Conservation (phyloP, 23 tunicate species). For the Trididemnum clinides region DNA sequence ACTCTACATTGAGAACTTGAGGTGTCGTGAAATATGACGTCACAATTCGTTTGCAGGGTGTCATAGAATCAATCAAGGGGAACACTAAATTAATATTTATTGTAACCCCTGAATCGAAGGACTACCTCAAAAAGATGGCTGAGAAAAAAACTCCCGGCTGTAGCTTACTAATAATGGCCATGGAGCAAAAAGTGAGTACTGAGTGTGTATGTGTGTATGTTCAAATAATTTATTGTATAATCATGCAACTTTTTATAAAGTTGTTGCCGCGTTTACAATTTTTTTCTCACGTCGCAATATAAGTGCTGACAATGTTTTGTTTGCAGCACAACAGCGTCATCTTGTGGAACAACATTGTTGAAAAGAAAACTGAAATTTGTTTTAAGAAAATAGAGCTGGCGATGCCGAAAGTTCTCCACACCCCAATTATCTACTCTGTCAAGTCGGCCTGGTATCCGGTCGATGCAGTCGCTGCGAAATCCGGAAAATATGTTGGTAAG, state of each 20-base stretch:
- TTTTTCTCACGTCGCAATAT: no score
- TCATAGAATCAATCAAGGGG: background rate
- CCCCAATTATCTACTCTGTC: no score
- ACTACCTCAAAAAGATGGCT: background rate
- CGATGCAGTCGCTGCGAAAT: no score
- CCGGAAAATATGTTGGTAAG: no score
- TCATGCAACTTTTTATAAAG: no score
- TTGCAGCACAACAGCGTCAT: slow-evolving; percentile 8
- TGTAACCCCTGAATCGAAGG: background rate
- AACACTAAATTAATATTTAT: slow-evolving; percentile 1
- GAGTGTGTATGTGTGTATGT: no score
- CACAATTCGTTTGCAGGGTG: background rate
- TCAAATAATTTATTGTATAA: no score
- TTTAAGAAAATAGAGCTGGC: background rate
- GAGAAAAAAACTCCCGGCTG: background rate
- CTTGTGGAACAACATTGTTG: background rate
- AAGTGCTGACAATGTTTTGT: no score
- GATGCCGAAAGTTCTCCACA: background rate
- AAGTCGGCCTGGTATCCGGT: no score
- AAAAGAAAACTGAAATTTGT: background rate
- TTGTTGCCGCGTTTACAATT: no score
- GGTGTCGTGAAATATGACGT: no score
- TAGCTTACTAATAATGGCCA: background rate
- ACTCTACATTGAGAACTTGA: no score
- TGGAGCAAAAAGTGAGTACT: slow-evolving; percentile 16